Base-by-base conservation (phyloP, 2,113 vertebrate species). In the Aplodontia rufa region DNA sequence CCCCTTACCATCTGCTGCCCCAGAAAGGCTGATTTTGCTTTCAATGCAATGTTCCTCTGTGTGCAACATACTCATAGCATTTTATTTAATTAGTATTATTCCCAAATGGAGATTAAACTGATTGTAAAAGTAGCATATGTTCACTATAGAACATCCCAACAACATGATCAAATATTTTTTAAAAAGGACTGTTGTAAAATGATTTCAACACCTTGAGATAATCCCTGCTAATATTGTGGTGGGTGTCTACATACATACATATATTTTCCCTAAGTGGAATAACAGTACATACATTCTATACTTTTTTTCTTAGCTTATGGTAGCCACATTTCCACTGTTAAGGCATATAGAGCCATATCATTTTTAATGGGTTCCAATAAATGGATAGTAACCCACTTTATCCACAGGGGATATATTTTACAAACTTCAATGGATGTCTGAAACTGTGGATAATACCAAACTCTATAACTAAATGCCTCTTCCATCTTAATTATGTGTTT, bases 71-170 rank as follows among this genome's bases (percentile, higher is more conserved):
- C 45, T 82, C 76, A 45, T 17, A 40, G 53, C 6, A 53, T 78
- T 82, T 87, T 83, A 72, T 49, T 80, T 75, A n/a, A 85, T 81
- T 94, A 22, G 6, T 53, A 69, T 79, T 87, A 90, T 79, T 94
- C 30, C 62, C 17, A 85, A 76, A 47, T 71, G 5, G 10, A 84
- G 16, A 42, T 81, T 42, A 92, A 92, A 13, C 60, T 69, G 3
- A 81, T 81, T 69, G 58, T 20, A 62, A 89, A 81, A 68, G 17
- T 85, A 87, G 51, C 24, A 60, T 30, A 47, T 35, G 14, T 72
- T 88, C 76, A 90, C 64, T 94, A 19, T 66, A 72, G 84, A 90
- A 88, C 16, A 62, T 51, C 45, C 30, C 20, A 85, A 62, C 22
- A 60, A 66, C 58, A 26, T 85, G 3, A 3, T 40, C 94, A 72